Base-by-base conservation (phyloP, 64 coral and sea anemone genomes). In the Catalaphyllia jardinei region DNA sequence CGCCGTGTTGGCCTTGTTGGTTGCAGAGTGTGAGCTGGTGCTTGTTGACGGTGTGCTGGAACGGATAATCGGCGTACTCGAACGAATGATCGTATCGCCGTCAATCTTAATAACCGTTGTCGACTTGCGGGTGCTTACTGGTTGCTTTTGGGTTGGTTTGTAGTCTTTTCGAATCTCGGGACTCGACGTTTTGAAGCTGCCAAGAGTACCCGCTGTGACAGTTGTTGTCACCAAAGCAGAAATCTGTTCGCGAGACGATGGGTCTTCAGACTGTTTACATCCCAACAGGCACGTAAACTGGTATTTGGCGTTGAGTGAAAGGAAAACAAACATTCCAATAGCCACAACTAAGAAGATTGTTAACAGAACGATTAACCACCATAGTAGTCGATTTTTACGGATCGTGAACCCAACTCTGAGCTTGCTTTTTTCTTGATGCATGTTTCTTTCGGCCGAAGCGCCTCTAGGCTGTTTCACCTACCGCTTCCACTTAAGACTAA, bases 261-360 rank as follows among this genome's bases (percentile, higher is more conserved):
- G 24, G 31, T 25, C 30, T 38, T 62, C 79, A 38, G 17, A 28
- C 59, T 78, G 76, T 25, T 62, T 20, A 10, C 79, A 82, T 62
- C 63, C 61, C n/a, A 83, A 50, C 80, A 83, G 30, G 60, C 80
- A 83, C 60, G 31, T 61, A 67, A 42, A 49, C 24, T 64, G 60
- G 42, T 67, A 83, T 67, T 64, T 83, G 8, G 80, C 80, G 61
- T 83, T 83, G 80, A 83, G 80, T 67, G 80, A 35, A 83, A 83
- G 60, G 30, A 83, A 83, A 83, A 83, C 60, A 49, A 83, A 83
- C 20, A 61, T 31, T 67, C 80, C 80, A 20, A 83, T 83, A 1
- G 61, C 29, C 4, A 35, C 31, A 4, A 67, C 29, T 65, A 83
- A 83, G 61, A 83, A 61, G 80, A 83, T 69, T 64, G 80, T 67